Evolutionary conservation across 2,888 invertebrate species (phyloP).

Genomic region (Diarsia dahlii): DNA sequence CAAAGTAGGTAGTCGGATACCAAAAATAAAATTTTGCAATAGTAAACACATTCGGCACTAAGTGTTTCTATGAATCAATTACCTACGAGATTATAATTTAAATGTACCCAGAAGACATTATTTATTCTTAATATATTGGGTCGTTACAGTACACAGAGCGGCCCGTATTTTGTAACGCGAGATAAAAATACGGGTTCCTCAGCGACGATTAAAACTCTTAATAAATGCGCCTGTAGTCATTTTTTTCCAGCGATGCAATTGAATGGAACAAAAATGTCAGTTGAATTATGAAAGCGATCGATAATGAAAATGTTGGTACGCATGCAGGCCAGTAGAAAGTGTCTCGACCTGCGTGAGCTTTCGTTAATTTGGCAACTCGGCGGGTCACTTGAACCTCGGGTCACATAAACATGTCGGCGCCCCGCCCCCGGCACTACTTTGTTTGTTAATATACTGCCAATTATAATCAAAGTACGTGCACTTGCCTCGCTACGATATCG

Average conservation of each 20-base stretch:
- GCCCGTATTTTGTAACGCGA: slow-evolving; percentile 67
- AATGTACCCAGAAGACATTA: slow-evolving; percentile 51
- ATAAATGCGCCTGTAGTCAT: slow-evolving; percentile 71
- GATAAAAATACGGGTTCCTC: slow-evolving; percentile 67
- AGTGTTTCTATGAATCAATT: slow-evolving; percentile 69
- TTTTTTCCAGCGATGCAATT: slow-evolving; percentile 79
- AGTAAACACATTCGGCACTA: slow-evolving; percentile 64
- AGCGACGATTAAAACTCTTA: slow-evolving; percentile 73
- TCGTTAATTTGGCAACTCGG: slow-evolving; percentile 86
- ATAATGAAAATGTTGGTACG: slow-evolving; percentile 88
- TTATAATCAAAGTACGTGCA: slow-evolving; percentile 84
- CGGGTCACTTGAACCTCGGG: slow-evolving; percentile 84
- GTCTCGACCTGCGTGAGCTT: slow-evolving; percentile 87
- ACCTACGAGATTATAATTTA: slow-evolving; percentile 55
- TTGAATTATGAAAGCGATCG: slow-evolving; percentile 89
- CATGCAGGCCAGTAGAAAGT: slow-evolving; percentile 88
- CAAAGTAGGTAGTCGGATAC: slow-evolving; percentile 72
- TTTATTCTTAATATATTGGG: slow-evolving; percentile 47
- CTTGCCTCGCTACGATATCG: slow-evolving; percentile 81
- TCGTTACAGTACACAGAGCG: slow-evolving; percentile 39
- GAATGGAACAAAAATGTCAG: slow-evolving; percentile 89
- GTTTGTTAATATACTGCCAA: slow-evolving; percentile 88
- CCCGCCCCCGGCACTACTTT: slow-evolving; percentile 87
- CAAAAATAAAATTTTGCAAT: slow-evolving; percentile 78
- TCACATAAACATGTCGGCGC: slow-evolving; percentile 88